Evolutionary conservation across 2,888 invertebrate genomes (phyloP).

Genomic region (Eurytoma adleriae): DNA sequence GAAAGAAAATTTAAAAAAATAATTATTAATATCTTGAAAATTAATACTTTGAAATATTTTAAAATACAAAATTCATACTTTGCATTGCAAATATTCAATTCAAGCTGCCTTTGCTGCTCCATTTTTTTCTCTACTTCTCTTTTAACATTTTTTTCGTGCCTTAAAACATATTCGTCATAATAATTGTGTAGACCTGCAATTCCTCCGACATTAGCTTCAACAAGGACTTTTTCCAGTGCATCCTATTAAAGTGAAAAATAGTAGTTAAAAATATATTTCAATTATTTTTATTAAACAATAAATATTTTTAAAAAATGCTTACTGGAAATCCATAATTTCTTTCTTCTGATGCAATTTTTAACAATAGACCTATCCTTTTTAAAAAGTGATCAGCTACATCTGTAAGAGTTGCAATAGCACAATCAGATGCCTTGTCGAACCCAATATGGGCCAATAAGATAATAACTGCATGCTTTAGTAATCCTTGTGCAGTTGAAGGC

Average conservation of each 20-base stretch:
- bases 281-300: constrained; percentile 4
- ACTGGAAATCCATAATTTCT: constrained; percentile 78
- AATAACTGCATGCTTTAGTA: constrained; percentile 77
- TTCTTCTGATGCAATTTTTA: constrained; percentile 78
- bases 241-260: constrained; percentile 74
- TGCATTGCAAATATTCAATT: constrained; percentile 65
- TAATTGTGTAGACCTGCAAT: constrained; percentile 79
- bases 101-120: constrained; percentile 68
- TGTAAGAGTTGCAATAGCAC: constrained; percentile 76
- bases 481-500: constrained; percentile 66
- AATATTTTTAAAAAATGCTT: constrained; percentile 58
- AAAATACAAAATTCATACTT: constrained; percentile 61
- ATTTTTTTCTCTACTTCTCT: constrained; percentile 67
- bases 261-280: background rate
- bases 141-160: constrained; percentile 69
- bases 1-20: constrained; percentile 4
- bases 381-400: constrained; percentile 77
- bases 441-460: constrained; percentile 78
- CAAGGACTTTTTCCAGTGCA: constrained; percentile 79
- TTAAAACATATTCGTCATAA: constrained; percentile 76
- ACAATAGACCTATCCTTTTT: constrained; percentile 75
- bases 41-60: background rate
- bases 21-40: constrained; percentile 12
- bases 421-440: constrained; percentile 77
- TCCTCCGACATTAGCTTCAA: constrained; percentile 81